Evolutionary conservation across 2,113 vertebrate genomes (phyloP), one percentile per base, ranked within the genome.

Genomic region (Copsychus sechellarum): DNA sequence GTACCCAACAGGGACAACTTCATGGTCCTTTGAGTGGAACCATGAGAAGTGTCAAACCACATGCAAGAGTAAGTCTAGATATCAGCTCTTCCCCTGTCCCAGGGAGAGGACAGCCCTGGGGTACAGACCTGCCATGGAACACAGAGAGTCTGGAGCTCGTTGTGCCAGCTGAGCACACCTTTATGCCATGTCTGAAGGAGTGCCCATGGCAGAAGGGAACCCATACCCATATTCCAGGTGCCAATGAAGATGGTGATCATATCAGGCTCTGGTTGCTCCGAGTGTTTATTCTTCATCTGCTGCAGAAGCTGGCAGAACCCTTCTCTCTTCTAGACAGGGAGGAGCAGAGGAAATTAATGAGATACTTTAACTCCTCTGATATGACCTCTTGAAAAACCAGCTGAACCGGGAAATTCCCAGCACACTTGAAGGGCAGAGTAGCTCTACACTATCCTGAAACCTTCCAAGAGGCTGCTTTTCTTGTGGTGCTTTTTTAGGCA

Each of bases 201-300:
- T 4, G 5, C 36, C 60, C 23, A 3, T 12, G 13, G 70, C 71
- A 88, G 51, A 88, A 90, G 45, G 19, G 61, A 86, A 71, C 47
- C 45, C 98, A 94, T 98, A 99, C 99, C 99, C 99, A 99, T 99
- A 96, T 99, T 99, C 99, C 99, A 99, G 79, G 99, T 99, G 81
- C 99, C 99, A 45, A 99, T 98, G 97, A 99, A 99, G 92, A 99
- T 97, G 51, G 98, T 99, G 96, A 99, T 99, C 99, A 99, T 99
- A 96, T 99, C 99, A 2, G 99, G 99, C 86, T 99, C 99, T 7
- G 98, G 98, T 95, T 99, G 99, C 73, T 98, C 99, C 0, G 99
- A 99, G 93, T 99, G 99, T 89, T 99, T 99, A 96, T 99, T 99
- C 97, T 99, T 99, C 99, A 99, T 99, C 95, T 99, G 99, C 95